Evolutionary conservation across 2,888 invertebrate genomes (phyloP).

Genomic region (Molanna angustata): DNA sequence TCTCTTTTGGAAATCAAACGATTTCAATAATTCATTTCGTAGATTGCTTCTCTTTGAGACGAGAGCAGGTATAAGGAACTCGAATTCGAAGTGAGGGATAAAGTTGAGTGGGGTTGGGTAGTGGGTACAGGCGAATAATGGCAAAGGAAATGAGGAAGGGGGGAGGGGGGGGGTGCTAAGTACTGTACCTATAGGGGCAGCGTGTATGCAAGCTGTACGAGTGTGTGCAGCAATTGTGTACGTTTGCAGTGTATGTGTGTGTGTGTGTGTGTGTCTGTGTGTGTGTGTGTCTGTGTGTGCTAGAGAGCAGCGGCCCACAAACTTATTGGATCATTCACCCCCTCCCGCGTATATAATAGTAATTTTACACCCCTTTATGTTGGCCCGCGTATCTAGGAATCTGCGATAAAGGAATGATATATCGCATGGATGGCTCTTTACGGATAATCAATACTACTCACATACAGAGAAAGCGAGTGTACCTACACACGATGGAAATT

Average conservation of each 20-base stretch:
- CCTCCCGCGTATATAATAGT: background rate
- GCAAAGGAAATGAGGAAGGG: too few species aligned
- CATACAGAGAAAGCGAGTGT: too few species aligned
- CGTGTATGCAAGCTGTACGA: slow-evolving; percentile 10
- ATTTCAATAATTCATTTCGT: slow-evolving; percentile 1
- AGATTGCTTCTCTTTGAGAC: background rate
- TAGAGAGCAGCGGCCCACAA: slow-evolving; percentile 5
- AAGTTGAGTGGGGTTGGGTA: background rate
- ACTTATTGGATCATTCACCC: slow-evolving; percentile 18
- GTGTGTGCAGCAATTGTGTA: too few species aligned
- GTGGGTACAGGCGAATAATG: background rate
- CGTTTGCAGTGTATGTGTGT: too few species aligned
- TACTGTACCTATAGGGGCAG: slow-evolving; percentile 2
- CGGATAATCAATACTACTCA: background rate
- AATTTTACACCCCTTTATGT: slow-evolving; percentile 9
- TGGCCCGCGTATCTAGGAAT: slow-evolving; percentile 3
- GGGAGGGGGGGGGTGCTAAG: background rate
- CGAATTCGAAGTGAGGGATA: slow-evolving; percentile 2
- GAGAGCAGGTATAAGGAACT: slow-evolving; percentile 7
- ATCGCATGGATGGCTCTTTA: slow-evolving; percentile 2
- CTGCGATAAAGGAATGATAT: slow-evolving; percentile 12
- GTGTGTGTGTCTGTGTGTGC: too few species aligned
- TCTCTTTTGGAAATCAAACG: too few species aligned
- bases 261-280: too few species aligned
- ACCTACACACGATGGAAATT: background rate